A percentile compares a stretch with the other conserved stretches of the same genome.
Conservation (phyloP, 2,113 vertebrate genomes). For the Aplodontia rufa region DNA sequence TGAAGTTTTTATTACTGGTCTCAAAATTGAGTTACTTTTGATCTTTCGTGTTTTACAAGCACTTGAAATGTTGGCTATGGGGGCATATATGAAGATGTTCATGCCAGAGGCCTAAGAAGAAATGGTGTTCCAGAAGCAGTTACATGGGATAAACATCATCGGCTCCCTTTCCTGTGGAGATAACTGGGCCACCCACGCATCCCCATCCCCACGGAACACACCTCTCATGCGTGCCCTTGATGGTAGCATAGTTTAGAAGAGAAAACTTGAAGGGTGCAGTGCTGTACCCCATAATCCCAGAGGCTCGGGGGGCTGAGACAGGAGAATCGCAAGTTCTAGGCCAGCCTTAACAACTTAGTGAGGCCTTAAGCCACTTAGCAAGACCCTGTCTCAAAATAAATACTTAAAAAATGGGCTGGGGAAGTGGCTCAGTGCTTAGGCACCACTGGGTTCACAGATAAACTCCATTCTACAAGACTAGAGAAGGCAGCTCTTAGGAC, state of each 20-base stretch:
- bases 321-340: too few species aligned
- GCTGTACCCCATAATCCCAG: too few species aligned
- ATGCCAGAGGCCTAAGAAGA: neutral
- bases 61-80: neutral
- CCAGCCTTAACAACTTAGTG: too few species aligned
- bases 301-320: too few species aligned
- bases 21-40: constrained; percentile 6
- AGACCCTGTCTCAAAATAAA: too few species aligned
- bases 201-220: constrained; percentile 62
- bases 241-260: constrained; percentile 79
- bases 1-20: neutral
- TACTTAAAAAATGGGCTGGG: too few species aligned
- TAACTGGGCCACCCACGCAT: neutral
- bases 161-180: too few species aligned
- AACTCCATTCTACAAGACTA: constrained; percentile 77
- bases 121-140: neutral
- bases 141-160: neutral
- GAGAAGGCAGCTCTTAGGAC: constrained; percentile 81
- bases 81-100: neutral
- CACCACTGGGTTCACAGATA: too few species aligned
- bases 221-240: constrained; percentile 78
- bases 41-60: neutral
- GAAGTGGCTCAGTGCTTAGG: too few species aligned
- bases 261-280: too few species aligned
- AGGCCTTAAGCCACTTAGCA: too few species aligned